phyloP scores from a whole-genome alignment of 2,797 vertebrate genomes.

The Selene dorsalis region DNA sequence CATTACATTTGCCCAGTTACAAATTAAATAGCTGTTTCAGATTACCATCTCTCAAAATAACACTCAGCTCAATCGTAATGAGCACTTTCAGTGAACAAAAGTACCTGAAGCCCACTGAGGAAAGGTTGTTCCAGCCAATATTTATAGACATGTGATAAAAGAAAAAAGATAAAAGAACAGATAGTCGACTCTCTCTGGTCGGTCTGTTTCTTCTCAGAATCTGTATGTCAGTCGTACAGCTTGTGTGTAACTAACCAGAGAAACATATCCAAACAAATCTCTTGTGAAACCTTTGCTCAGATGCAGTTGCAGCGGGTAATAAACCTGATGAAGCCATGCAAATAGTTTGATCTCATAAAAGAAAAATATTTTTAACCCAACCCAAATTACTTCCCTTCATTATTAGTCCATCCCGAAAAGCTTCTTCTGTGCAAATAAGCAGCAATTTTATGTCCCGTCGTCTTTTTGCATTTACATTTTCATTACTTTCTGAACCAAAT shows the following conservation, averaged over 20 bases:
- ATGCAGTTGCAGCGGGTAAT: slow-evolving; percentile 49
- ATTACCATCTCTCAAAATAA: slow-evolving; percentile 68
- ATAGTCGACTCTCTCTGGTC: slow-evolving; percentile 70
- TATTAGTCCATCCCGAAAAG: neutral
- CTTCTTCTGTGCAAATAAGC: neutral
- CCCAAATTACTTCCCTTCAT: neutral
- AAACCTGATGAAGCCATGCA: slow-evolving; percentile 7
- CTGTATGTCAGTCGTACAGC: slow-evolving; percentile 66
- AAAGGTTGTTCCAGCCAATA: slow-evolving; percentile 74
- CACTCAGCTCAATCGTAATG: slow-evolving; percentile 63
- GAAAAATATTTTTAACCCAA: slow-evolving; percentile 43
- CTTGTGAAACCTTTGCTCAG: slow-evolving; percentile 60
- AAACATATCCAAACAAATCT: slow-evolving; percentile 67
- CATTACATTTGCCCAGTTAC: slow-evolving; percentile 24
- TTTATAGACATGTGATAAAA: slow-evolving; percentile 74
- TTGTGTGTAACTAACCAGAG: slow-evolving; percentile 63
- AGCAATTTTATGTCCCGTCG: neutral
- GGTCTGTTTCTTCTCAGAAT: slow-evolving; percentile 70
- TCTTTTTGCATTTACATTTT: neutral
- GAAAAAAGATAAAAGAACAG: slow-evolving; percentile 74
- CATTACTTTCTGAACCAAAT: slow-evolving; percentile 23
- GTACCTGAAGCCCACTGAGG: slow-evolving; percentile 73
- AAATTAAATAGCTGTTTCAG: slow-evolving; percentile 53
- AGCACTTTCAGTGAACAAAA: slow-evolving; percentile 65
- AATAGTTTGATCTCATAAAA: slow-evolving; percentile 39